Base-by-base conservation (phyloP, 1,140 invertebrate species). In the Diabrotica undecimpunctata region DNA sequence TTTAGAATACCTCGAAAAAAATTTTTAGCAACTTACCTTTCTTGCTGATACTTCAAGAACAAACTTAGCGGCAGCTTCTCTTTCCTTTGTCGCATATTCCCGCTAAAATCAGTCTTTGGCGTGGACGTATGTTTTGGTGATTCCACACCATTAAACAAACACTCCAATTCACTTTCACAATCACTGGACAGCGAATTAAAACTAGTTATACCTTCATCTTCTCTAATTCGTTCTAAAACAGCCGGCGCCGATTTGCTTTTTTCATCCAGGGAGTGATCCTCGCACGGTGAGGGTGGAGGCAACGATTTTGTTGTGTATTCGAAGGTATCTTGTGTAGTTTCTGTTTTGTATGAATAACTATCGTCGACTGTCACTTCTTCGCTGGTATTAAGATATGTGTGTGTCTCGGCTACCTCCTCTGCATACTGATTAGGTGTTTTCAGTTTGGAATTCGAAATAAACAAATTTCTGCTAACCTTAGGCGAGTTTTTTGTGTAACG, bases 391-490 rank as follows among this genome's bases (percentile, higher is more conserved):
- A 54, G 35, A 63, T n/a, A 38, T 41, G 36, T 25, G 63, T 58
- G 61, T 63, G 54, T 70, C 51, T 66, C 38, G 54, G 65, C 58
- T 65, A 56, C 68, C 63, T 64, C 64, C 46, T 67, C 67, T 72
- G 76, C 69, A 77, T 77, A 76, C 71, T 75, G 76, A 77, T 76
- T 58, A 71, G 68, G 46, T 12, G 65, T 70, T 65, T 58, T 72
- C 70, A 62, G 54, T 54, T 69, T 70, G 63, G 65, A 61, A 39
- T 50, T 63, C 12, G 66, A 65, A 41, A n/a, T 72, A 65, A 78
- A 77, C 60, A 79, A 70, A 72, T 75, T 78, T 69, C 76, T 73
- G 67, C 67, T 78, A 36, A 78, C 76, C 73, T 72, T 77, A 8
- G 71, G 71, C 59, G 71, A 72, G 67, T 73, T 36, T 61, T 73